A percentile compares a stretch with the other conserved stretches of the same genome.
phyloP scores from a whole-genome alignment of 1,140 invertebrate species.

The Anthonomus grandis region DNA sequence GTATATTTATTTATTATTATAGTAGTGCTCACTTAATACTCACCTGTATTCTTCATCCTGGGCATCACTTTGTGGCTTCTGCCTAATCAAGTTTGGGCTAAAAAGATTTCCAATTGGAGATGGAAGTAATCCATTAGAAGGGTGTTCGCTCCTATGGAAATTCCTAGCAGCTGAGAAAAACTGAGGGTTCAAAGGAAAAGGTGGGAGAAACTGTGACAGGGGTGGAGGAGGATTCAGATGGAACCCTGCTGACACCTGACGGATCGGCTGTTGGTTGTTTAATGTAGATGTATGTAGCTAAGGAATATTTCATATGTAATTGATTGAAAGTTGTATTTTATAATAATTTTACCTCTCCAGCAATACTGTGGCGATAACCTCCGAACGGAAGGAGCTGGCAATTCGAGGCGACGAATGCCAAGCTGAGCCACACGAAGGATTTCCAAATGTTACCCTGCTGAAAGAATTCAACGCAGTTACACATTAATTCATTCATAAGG shows the following conservation, averaged over 20 bases:
- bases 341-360: background rate
- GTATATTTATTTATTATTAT: too few relatives aligned
- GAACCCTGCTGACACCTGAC: background rate
- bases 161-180: background rate
- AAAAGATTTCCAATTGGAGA: background rate
- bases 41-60: background rate
- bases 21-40: too few relatives aligned
- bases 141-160: background rate
- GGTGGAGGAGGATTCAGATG: background rate
- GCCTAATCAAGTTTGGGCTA: background rate
- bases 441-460: background rate
- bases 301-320: background rate
- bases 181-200: background rate
- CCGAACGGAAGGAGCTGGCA: background rate
- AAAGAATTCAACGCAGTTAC: too few relatives aligned
- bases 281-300: background rate
- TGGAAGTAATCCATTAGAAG: too few relatives aligned
- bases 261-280: background rate
- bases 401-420: background rate
- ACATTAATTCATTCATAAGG: too few relatives aligned
- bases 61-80: background rate
- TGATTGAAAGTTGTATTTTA: background rate
- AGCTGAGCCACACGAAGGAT: background rate
- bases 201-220: background rate
- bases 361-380: background rate